These are phyloP conservation scores for Neoaliturus tenellus DNA, from an alignment of 2,888 invertebrate genomes.

Conservation along the genomic window DNA sequence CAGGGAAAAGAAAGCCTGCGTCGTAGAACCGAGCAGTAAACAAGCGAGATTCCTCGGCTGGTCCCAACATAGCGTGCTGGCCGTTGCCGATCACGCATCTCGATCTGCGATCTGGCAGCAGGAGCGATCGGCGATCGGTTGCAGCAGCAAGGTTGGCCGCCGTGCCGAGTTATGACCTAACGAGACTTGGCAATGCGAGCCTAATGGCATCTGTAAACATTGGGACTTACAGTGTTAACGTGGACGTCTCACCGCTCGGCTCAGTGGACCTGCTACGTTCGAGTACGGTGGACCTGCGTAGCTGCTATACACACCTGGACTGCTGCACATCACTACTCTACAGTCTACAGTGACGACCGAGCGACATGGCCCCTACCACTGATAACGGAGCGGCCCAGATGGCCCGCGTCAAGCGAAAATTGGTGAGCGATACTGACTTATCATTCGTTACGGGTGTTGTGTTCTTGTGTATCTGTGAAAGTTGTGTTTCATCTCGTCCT, in stretches of 20 bases:
- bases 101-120: not conserved
- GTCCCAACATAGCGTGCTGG: not conserved
- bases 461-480: too few species aligned
- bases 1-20: not conserved
- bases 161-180: slow-evolving; percentile 10
- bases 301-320: not conserved
- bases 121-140: not conserved
- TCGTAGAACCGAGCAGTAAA: not conserved
- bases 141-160: slow-evolving; percentile 8
- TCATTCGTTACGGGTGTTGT: too few species aligned
- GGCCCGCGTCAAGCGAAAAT: not conserved
- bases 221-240: not conserved
- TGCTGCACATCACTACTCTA: not conserved
- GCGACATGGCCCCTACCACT: not conserved
- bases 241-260: not conserved
- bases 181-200: not conserved
- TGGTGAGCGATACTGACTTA: not conserved
- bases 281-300: not conserved
- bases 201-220: slow-evolving; percentile 30
- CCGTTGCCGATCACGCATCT: not conserved
- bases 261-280: not conserved
- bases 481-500: too few species aligned
- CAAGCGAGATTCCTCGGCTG: not conserved
- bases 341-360: not conserved
- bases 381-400: not conserved